Evolutionary conservation across 2,797 vertebrate species (phyloP).

Genomic region (Telmatherina bonti): DNA sequence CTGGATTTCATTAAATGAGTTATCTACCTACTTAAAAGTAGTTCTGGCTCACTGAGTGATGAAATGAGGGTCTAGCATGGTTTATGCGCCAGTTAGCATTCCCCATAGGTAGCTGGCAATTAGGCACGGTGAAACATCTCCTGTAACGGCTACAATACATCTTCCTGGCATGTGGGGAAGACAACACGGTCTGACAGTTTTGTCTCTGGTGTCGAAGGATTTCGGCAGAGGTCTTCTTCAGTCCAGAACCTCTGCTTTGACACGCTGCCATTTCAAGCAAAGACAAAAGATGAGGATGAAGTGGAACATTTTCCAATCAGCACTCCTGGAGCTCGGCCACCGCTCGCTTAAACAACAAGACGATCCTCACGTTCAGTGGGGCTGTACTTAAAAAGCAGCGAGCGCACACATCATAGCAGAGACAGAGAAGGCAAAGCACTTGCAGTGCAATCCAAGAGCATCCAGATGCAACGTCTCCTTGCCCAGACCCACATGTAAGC

Average conservation of each 20-base stretch:
- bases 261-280: conserved; percentile 52
- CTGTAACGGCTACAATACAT: conserved; percentile 62
- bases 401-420: conserved; percentile 6
- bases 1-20: conserved; percentile 63
- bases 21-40: conserved; percentile 62
- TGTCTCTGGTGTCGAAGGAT: conserved; percentile 57
- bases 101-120: conserved; percentile 65
- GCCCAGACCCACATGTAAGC: conserved; percentile 13
- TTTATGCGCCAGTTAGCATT: conserved; percentile 63
- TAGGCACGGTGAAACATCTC: conserved; percentile 60
- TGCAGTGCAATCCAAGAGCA: conserved; percentile 11
- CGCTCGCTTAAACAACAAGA: conserved; percentile 48
- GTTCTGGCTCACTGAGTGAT: conserved; percentile 69
- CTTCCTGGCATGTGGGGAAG: conserved; percentile 48
- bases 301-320: conserved; percentile 62
- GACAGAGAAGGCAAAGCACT: neutral
- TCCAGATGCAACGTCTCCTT: conserved; percentile 20
- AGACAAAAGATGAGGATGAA: conserved; percentile 41
- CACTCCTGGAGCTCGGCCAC: conserved; percentile 59
- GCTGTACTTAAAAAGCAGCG: conserved; percentile 3
- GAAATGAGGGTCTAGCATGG: conserved; percentile 65
- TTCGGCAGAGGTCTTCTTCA: conserved; percentile 41
- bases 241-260: conserved; percentile 50
- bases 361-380: conserved; percentile 51
- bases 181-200: conserved; percentile 49